Conservation (phyloP, 1,140 invertebrate genomes). For the Zaprionus ornatus region DNA sequence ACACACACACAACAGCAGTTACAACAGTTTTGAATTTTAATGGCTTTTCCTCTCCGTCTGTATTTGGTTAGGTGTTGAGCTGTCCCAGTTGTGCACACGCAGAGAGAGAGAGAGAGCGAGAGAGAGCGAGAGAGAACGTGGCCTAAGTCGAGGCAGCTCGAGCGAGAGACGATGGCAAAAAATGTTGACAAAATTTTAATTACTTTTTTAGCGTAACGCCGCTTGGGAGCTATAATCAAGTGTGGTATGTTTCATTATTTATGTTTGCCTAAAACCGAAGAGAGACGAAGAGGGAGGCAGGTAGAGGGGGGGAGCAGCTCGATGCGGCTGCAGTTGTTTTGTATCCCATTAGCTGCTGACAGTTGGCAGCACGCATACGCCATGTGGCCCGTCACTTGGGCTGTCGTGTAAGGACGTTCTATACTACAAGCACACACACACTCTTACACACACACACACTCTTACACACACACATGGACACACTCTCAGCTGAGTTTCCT, state of each 20-base stretch:
- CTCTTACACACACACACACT: constrained; percentile 8
- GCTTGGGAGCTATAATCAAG: constrained; percentile 70
- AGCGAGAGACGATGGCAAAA: constrained; percentile 33
- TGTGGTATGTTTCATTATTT: constrained; percentile 77
- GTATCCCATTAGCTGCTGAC: constrained; percentile 57
- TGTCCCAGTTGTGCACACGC: constrained; percentile 12
- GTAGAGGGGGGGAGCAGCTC: neutral
- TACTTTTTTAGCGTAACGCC: constrained; percentile 65
- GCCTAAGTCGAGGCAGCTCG: constrained; percentile 13
- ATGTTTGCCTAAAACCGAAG: constrained; percentile 56
- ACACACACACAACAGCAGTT: constrained; percentile 12
- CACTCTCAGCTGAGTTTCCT: constrained; percentile 15
- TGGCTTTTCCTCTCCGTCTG: constrained; percentile 36
- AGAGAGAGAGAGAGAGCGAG: neutral
- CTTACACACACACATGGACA: neutral
- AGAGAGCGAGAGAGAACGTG: constrained; percentile 25
- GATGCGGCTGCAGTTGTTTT: constrained; percentile 38
- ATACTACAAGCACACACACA: constrained; percentile 16
- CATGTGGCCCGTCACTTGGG: constrained; percentile 70
- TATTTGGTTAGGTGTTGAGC: constrained; percentile 42
- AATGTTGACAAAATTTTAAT: constrained; percentile 80
- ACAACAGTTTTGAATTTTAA: constrained; percentile 46
- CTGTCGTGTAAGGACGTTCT: constrained; percentile 72
- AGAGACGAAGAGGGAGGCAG: constrained; percentile 9
- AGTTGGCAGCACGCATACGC: constrained; percentile 71